Evolutionary conservation across 2,113 vertebrate species (phyloP).

Genomic region (Lepus americanus): DNA sequence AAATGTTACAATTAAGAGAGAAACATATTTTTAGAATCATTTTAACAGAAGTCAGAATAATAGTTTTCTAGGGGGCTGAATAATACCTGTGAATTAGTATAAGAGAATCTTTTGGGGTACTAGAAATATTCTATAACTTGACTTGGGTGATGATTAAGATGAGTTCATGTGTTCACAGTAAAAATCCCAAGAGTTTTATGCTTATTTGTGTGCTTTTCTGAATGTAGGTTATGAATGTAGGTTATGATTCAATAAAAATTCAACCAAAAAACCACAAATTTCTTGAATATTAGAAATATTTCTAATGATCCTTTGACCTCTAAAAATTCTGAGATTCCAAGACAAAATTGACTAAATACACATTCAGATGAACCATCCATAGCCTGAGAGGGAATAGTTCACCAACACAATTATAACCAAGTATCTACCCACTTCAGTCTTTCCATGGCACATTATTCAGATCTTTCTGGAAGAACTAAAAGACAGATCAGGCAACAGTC

Average conservation of each 20-base stretch:
- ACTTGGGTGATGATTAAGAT: not conserved
- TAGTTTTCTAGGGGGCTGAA: not conserved
- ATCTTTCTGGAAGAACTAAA: not conserved
- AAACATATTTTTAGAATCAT: not conserved
- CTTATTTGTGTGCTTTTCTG: not conserved
- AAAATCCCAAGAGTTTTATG: not conserved
- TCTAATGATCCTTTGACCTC: not conserved
- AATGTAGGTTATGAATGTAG: not conserved
- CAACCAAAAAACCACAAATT: not conserved
- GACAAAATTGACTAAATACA: not conserved
- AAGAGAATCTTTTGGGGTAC: not conserved
- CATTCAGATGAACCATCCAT: not conserved
- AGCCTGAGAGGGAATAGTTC: not conserved
- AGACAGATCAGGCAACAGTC: not conserved
- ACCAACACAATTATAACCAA: not conserved
- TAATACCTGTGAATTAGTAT: not conserved
- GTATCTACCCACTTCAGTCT: not conserved
- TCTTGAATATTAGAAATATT: not conserved
- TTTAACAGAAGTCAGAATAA: not conserved
- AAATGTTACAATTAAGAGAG: not conserved
- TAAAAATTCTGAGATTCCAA: not conserved
- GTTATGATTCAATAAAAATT: not conserved
- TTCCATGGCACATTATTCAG: not conserved
- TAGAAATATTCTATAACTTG: not conserved
- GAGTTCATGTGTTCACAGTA: not conserved